These are phyloP conservation scores for Cheilosia urbana DNA, from an alignment of 2,888 invertebrate genomes.

Conservation along the genomic window DNA sequence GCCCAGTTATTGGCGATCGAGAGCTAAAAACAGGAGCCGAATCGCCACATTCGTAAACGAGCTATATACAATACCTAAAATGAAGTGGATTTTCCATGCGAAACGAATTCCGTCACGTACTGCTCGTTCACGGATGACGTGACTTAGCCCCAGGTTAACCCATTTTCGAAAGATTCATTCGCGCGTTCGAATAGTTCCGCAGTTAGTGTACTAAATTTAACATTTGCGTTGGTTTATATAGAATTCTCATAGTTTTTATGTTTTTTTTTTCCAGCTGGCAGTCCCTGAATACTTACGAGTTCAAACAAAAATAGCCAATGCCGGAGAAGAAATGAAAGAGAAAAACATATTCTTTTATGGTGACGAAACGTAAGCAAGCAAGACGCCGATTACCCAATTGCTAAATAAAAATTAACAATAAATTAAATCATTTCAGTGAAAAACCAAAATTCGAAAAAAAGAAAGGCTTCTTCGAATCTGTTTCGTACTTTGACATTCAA, in stretches of 20 bases:
- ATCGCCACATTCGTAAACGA: too few species aligned
- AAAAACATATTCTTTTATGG: slow-evolving; percentile 78
- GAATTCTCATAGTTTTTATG: background rate
- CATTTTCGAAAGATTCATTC: too few species aligned
- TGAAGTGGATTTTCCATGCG: too few species aligned
- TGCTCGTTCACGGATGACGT: too few species aligned
- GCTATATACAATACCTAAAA: too few species aligned
- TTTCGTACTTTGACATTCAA: slow-evolving; percentile 29
- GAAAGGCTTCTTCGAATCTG: slow-evolving; percentile 32
- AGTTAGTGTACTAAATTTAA: too few species aligned
- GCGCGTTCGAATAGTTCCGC: too few species aligned
- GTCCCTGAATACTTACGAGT: slow-evolving; percentile 34
- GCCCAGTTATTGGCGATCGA: too few species aligned
- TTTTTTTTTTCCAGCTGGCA: slow-evolving; percentile 16
- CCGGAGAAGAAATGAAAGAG: slow-evolving; percentile 75
- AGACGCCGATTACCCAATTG: background rate
- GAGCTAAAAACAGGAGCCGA: too few species aligned
- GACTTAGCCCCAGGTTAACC: too few species aligned
- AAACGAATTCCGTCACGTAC: too few species aligned
- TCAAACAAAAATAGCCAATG: slow-evolving; percentile 65
- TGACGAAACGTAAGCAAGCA: slow-evolving; percentile 75
- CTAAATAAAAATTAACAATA: background rate
- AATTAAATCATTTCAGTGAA: slow-evolving; percentile 19
- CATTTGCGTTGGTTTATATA: too few species aligned
- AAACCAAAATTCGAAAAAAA: slow-evolving; percentile 25